phyloP scores from a whole-genome alignment of 1,140 invertebrate species.

The Physella acuta region DNA sequence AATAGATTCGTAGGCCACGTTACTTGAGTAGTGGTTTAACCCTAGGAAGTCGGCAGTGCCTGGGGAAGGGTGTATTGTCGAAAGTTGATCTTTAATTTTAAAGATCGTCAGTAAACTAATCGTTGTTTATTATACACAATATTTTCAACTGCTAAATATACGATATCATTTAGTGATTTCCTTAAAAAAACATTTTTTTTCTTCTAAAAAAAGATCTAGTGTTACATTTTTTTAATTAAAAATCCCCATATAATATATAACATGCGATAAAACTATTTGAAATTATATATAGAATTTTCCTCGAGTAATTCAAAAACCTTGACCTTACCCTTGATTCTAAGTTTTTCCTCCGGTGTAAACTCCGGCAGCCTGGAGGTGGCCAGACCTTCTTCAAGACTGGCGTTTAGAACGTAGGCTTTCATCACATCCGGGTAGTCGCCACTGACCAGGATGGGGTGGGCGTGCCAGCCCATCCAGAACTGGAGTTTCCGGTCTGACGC shows the following conservation, averaged over 20 bases:
- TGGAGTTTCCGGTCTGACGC: constrained; percentile 41
- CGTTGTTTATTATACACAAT: neutral
- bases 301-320: neutral
- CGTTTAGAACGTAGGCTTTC: constrained; percentile 38
- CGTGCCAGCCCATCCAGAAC: constrained; percentile 52
- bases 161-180: neutral
- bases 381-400: constrained; percentile 37
- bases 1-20: constrained; percentile 28
- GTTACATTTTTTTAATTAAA: neutral
- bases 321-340: constrained; percentile 34
- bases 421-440: constrained; percentile 59
- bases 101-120: no score
- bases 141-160: neutral
- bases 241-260: neutral
- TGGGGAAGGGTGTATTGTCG: constrained; percentile 24
- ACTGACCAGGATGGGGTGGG: constrained; percentile 49
- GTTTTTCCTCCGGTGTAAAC: constrained; percentile 38
- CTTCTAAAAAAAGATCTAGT: neutral
- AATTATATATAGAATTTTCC: neutral
- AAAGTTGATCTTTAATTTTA: no score
- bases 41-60: constrained; percentile 49
- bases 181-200: neutral
- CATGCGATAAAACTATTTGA: neutral
- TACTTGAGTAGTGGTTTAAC: constrained; percentile 49
- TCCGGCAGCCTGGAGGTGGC: constrained; percentile 40